Evolutionary conservation across 2,888 invertebrate genomes (phyloP).

Genomic region (Mesoligia furuncula): DNA sequence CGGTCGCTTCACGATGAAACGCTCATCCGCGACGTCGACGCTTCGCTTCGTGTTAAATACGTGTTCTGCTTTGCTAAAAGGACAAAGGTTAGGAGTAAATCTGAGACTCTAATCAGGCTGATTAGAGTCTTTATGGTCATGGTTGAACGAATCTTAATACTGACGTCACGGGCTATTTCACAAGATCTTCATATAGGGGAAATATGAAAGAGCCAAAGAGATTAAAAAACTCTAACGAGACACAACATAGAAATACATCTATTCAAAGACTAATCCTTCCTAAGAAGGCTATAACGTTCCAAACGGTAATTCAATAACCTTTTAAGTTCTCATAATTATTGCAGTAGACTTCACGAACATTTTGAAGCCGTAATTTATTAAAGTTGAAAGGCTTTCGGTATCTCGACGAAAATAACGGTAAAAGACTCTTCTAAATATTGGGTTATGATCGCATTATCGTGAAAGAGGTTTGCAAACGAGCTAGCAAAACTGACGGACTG

Average conservation of each 20-base stretch:
- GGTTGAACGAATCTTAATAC: constrained; percentile 6
- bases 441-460: constrained; percentile 66
- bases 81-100: background rate
- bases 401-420: constrained; percentile 61
- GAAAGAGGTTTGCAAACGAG: constrained; percentile 64
- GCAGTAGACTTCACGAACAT: constrained; percentile 57
- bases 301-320: constrained; percentile 61
- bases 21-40: constrained; percentile 31
- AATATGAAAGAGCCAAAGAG: background rate
- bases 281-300: constrained; percentile 46
- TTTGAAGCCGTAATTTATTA: constrained; percentile 64
- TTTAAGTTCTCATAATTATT: constrained; percentile 61
- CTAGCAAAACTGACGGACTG: constrained; percentile 56
- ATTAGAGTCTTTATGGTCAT: background rate
- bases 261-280: constrained; percentile 27
- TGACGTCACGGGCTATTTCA: background rate
- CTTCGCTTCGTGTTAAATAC: constrained; percentile 37
- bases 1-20: constrained; percentile 22
- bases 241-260: constrained; percentile 26
- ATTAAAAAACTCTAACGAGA: constrained; percentile 26
- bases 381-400: constrained; percentile 62
- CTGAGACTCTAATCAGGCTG: background rate
- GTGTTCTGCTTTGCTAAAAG: constrained; percentile 25
- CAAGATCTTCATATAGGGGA: background rate
- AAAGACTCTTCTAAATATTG: constrained; percentile 64